These are phyloP conservation scores for Drosophila neotestacea DNA, from an alignment of 2,888 invertebrate species.

Conservation along the genomic window DNA sequence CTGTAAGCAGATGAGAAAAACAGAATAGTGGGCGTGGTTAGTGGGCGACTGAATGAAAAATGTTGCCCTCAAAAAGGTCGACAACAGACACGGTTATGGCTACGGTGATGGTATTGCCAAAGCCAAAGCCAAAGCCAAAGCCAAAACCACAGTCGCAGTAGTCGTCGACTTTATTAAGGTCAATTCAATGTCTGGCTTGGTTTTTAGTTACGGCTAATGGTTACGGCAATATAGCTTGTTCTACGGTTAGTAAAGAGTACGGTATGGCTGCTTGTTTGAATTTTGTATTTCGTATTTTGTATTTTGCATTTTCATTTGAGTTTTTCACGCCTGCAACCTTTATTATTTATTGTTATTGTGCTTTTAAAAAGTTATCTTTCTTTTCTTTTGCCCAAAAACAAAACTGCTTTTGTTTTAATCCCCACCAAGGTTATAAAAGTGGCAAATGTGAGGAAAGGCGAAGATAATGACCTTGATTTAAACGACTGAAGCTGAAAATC, in stretches of 20 bases:
- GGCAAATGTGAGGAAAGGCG: constrained; percentile 7
- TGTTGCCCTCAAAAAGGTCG: constrained; percentile 58
- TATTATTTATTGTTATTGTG: constrained; percentile 65
- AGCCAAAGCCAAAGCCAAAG: constrained; percentile 19
- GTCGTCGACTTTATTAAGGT: constrained; percentile 77
- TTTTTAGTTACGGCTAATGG: constrained; percentile 69
- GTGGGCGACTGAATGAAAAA: constrained; percentile 50
- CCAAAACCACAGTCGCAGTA: constrained; percentile 31
- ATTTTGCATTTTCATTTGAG: constrained; percentile 58
- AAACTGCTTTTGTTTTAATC: constrained; percentile 30
- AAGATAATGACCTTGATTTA: constrained; percentile 39
- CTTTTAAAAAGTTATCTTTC: constrained; percentile 53
- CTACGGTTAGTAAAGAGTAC: constrained; percentile 25
- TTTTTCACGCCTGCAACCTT: constrained; percentile 48
- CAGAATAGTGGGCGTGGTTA: constrained; percentile 51
- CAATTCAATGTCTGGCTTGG: constrained; percentile 75
- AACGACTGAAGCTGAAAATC: not conserved
- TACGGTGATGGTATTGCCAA: constrained; percentile 3
- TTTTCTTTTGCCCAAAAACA: not conserved
- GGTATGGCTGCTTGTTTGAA: not conserved
- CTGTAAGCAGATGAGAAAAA: constrained; percentile 65
- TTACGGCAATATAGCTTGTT: constrained; percentile 52
- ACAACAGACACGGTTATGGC: constrained; percentile 34
- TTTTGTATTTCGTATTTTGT: constrained; percentile 43
- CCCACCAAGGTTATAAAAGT: constrained; percentile 18